Base-by-base conservation (phyloP, 2,797 vertebrate species). In the Periparus ater region DNA sequence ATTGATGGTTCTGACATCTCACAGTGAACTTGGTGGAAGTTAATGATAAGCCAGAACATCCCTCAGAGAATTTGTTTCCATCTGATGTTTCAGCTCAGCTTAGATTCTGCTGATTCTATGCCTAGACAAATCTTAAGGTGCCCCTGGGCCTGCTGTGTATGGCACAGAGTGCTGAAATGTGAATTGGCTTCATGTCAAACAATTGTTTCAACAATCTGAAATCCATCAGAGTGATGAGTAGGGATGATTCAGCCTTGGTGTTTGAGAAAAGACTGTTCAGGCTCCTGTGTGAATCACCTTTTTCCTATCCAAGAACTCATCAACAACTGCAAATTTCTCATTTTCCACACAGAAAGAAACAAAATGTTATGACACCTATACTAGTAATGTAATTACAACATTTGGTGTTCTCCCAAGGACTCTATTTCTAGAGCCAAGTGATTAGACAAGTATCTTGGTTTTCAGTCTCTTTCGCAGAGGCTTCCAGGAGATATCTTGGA, bases 321-420 rank as follows among this genome's bases (percentile, higher is more conserved):
- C 91, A 93, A 67, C 80, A 93, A 84, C 85, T 79, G 74, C 63
- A 53, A 34, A 57, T 90, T 86, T 88, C 45, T 85, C 86, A 55
- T 90, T 88, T 95, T 94, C 77, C 74, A 72, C 50, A 22, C 38
- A 91, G 72, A 93, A 86, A 90, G 79, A 91, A 91, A 86, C 50
- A 95, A 96, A 93, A 91, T 96, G 88, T 95, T 96, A 78, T 94
- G 96, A 96, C 85, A 93, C 82, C 88, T 91, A 74, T 94, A 89
- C 68, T 79, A 79, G 85, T 36, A 91, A 93, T 77, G 85, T 58
- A 93, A 95, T 90, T 95, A 86, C 74, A 97, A 95, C 85, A 96
- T 67, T 95, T 95, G 95, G 48, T 95, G 50, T 68, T 96, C 71
- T 95, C 67, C 88, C 89, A 91, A 74, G 85, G 67, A 45, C 57